Evolutionary conservation across 2,888 invertebrate species (phyloP).

Genomic region (Stegana nigrithorax): DNA sequence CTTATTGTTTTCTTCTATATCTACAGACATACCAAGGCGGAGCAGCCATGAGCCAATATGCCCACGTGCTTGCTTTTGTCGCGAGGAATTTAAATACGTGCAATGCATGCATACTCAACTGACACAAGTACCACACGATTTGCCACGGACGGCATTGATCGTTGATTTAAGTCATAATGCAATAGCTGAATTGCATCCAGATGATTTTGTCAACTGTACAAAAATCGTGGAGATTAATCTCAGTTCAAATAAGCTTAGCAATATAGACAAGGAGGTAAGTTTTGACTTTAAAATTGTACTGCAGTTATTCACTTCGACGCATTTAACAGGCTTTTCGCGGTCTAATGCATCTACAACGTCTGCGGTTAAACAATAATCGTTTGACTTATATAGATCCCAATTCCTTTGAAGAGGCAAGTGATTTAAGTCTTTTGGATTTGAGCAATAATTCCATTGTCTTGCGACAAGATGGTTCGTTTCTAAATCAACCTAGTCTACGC

Average conservation of each 20-base stretch:
- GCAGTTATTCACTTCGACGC: not conserved
- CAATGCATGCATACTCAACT: conserved; percentile 71
- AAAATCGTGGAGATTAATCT: conserved; percentile 63
- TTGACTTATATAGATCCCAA: conserved; percentile 62
- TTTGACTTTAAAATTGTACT: not conserved
- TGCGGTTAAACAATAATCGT: conserved; percentile 65
- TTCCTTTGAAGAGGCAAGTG: conserved; percentile 58
- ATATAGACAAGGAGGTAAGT: conserved; percentile 59
- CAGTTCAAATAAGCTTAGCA: conserved; percentile 55
- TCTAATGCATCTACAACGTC: conserved; percentile 56
- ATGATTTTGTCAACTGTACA: conserved; percentile 58
- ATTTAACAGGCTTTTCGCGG: conserved; percentile 60
- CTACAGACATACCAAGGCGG: conserved; percentile 55
- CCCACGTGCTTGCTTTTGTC: conserved; percentile 62
- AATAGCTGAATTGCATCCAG: conserved; percentile 55
- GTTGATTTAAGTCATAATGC: conserved; percentile 66
- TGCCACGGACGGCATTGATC: conserved; percentile 60
- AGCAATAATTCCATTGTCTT: conserved; percentile 65
- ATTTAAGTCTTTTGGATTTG: conserved; percentile 63
- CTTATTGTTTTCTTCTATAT: not conserved
- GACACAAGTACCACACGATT: conserved; percentile 69
- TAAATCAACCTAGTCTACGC: conserved; percentile 60
- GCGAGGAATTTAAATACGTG: conserved; percentile 59
- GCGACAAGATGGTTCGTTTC: conserved; percentile 54
- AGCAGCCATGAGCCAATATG: conserved; percentile 64